Evolutionary conservation across 2,113 vertebrate genomes (phyloP), one percentile per base, ranked within the genome.

Genomic region (Ceuthmochares aereus): DNA sequence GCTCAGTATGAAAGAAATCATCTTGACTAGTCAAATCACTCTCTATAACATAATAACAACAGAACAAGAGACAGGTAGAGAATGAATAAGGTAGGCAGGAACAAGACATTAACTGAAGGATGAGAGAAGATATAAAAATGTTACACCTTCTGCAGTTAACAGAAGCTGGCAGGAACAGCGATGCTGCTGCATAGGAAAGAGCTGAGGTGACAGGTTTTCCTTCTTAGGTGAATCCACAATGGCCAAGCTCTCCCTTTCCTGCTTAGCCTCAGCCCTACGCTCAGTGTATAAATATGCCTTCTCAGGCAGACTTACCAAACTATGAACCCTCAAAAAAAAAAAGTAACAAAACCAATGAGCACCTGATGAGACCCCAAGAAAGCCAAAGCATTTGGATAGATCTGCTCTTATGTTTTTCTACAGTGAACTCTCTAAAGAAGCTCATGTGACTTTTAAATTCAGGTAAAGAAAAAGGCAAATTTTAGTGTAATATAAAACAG

Each of bases 51-150:
- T 54, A 94, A 63, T 4, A 30, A 76, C 92, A 96, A 91, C 49
- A 79, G 84, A 91, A 93, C 32, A 87, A 90, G 90, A 91, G 94
- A 91, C 86, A 90, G 89, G 89, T 95, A 95, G 34, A 81, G 89
- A 93, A 95, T 40, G 47, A 94, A 87, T 84, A 84, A 87, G 84
- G 91, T 72, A 87, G 95, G 87, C 84, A 96, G 78, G 87, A 94
- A 85, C 77, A 95, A 92, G 95, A 87, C 66, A 89, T 87, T 87
- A 93, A 84, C 77, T 72, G 54, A 36, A 79, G 91, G 82, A 62
- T 10, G 45, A 79, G 69, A 91, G 78, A 49, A 93, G 84, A 84
- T 49, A 90, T 78, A 87, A 95, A 97, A 95, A 79, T 15, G 40
- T 91, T 92, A 56, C 70, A 87, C 77, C 58, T 81, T 84, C 83